Evolutionary conservation across 2,888 invertebrate species (phyloP), one percentile per base, ranked within the genome.

Genomic region (Acrobasis suavella): DNA sequence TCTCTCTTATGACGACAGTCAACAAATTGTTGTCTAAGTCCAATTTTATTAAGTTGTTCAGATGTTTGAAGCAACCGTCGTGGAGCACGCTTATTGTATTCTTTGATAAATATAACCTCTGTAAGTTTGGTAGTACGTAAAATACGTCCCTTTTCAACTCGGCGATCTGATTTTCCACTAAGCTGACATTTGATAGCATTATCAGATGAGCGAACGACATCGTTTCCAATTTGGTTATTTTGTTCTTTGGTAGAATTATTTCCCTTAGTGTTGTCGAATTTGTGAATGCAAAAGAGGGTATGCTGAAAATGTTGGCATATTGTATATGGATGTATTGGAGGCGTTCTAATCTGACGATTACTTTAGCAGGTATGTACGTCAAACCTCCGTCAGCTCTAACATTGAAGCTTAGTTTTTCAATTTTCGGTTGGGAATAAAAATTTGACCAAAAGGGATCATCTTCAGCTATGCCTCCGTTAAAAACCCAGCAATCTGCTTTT

Each of bases 21-120:
- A 97, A 94, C 76, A 95, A 94, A 90, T 96, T 97, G 74, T 93
- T 93, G 80, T 96, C 96, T 71, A 98, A 89, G 82, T 98, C 97
- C 67, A 98, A 90, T 74, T 95, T 96, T 64, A 96, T 94, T 63
- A 98, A 92, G 73, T 96, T 95, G 46, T 93, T 94, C 75, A 97
- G 87, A 75, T 96, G 94, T 72, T 94, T 93, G 82, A 97, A 97
- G 60, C 98, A 96, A 64, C 96, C 96, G 62, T 97, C 97, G 75
- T 98, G 98, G 51, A 98, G 90, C 10, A 95, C 94, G 70, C 96
- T 96, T 67, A 99, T 93, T 76, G 95, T 95, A 83, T 99, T 99
- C 78, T 96, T 96, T 75, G 97, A 97, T 62, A 99, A 90, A 77
- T 95, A 95, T 64, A 99, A 93, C 68, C 95, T 94, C 74, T 95